These are phyloP conservation scores for Armadillidium nasatum DNA, from an alignment of 1,140 invertebrate species.

Conservation along the genomic window DNA sequence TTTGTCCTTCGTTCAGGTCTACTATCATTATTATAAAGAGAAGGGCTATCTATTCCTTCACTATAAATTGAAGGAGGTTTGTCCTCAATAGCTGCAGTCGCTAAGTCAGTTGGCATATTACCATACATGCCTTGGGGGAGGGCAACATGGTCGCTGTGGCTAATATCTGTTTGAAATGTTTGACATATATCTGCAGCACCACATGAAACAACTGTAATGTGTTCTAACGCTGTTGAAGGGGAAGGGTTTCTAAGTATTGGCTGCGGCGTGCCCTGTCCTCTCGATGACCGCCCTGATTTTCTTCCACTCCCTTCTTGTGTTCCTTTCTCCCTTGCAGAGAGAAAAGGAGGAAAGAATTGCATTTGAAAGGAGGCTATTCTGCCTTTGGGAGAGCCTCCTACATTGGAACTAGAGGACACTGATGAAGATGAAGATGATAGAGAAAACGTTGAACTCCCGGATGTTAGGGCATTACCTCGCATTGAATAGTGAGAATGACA, in stretches of 20 bases:
- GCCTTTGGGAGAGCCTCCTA: background rate
- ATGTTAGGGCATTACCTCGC: no score
- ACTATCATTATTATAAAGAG: slow-evolving; percentile 3
- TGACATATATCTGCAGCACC: background rate
- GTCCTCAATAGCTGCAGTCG: background rate
- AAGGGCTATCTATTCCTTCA: background rate
- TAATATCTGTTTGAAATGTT: background rate
- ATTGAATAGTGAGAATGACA: background rate
- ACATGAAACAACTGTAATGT: background rate
- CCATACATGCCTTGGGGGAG: background rate
- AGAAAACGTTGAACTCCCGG: no score
- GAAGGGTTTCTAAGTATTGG: background rate
- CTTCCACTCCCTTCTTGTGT: background rate
- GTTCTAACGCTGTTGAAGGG: background rate
- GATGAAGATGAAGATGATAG: background rate
- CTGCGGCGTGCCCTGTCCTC: background rate
- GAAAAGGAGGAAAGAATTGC: background rate
- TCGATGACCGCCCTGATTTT: background rate
- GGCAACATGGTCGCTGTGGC: background rate
- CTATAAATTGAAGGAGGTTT: background rate
- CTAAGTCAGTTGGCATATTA: background rate
- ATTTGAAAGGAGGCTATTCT: background rate
- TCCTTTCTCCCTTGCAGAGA: background rate
- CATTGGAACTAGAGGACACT: background rate
- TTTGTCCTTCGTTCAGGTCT: slow-evolving; percentile 8